Conservation (phyloP, 2,888 invertebrate genomes). For the Pandemis heparana region DNA sequence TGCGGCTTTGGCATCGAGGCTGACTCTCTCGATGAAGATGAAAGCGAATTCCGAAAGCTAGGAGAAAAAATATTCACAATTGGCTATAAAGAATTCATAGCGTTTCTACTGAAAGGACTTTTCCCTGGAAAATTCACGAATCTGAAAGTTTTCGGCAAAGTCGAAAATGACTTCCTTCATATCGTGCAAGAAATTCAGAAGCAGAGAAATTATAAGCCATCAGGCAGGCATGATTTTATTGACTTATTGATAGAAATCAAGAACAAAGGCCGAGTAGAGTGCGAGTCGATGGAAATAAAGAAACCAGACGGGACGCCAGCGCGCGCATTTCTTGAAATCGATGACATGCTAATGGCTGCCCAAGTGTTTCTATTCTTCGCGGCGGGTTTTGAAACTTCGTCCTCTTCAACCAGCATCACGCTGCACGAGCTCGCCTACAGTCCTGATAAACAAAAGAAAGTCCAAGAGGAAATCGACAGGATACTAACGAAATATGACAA, state of each 20-base stretch:
- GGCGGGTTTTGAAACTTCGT: conserved; percentile 57
- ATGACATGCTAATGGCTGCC: conserved; percentile 30
- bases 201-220: conserved; percentile 32
- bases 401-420: conserved; percentile 51
- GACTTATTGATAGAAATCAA: conserved; percentile 24
- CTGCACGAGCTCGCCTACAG: conserved; percentile 51
- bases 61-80: conserved; percentile 35
- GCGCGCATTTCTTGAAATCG: conserved; percentile 19
- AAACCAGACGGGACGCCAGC: conserved; percentile 24
- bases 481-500: conserved; percentile 20
- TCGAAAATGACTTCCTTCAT: conserved; percentile 31
- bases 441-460: conserved; percentile 50
- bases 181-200: conserved; percentile 41
- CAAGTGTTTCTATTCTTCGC: conserved; percentile 42
- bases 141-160: conserved; percentile 15
- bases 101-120: conserved; percentile 21
- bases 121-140: conserved; percentile 24
- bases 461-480: conserved; percentile 49
- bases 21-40: conserved; percentile 37
- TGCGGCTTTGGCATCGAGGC: conserved; percentile 45
- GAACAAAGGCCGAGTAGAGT: conserved; percentile 19
- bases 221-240: conserved; percentile 26
- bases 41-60: conserved; percentile 20
- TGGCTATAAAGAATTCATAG: conserved; percentile 3
- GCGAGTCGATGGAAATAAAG: conserved; percentile 30